These are phyloP conservation scores for Colius striatus DNA, from an alignment of 2,113 vertebrate species.

Conservation along the genomic window DNA sequence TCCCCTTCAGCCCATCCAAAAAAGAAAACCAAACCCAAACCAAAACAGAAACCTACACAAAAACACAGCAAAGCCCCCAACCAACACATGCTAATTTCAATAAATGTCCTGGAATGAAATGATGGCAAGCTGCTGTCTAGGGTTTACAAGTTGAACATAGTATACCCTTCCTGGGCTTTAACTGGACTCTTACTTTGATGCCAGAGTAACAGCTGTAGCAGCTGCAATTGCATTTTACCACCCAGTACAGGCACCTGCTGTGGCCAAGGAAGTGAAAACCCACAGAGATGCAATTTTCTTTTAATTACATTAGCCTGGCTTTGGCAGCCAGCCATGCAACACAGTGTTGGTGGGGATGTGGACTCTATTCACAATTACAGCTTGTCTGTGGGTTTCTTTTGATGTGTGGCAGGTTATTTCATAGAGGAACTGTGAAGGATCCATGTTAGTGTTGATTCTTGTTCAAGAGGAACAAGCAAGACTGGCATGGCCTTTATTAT, in stretches of 20 bases:
- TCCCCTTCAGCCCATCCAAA: background rate
- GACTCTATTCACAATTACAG: conserved; percentile 20
- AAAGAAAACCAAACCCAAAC: background rate
- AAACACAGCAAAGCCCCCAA: background rate
- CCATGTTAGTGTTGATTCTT: background rate
- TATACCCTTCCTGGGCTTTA: conserved; percentile 56
- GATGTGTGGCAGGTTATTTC: background rate
- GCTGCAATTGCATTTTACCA: conserved; percentile 65
- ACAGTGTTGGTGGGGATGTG: background rate
- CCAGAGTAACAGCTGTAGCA: conserved; percentile 74
- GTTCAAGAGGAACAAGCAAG: background rate
- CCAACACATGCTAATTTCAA: conserved; percentile 52
- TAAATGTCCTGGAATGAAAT: conserved; percentile 48
- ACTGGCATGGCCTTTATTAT: background rate
- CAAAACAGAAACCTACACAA: background rate
- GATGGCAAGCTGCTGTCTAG: conserved; percentile 4
- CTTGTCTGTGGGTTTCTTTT: conserved; percentile 5
- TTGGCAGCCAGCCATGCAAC: conserved; percentile 53
- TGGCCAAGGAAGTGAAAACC: conserved; percentile 62
- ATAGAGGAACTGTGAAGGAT: background rate
- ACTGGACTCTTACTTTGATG: conserved; percentile 34
- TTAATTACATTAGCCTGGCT: conserved; percentile 47
- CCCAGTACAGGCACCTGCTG: conserved; percentile 65
- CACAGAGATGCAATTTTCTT: conserved; percentile 68
- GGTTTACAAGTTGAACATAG: conserved; percentile 51